phyloP scores from a whole-genome alignment of 2,113 vertebrate genomes.

The Aspidoscelis tigris region DNA sequence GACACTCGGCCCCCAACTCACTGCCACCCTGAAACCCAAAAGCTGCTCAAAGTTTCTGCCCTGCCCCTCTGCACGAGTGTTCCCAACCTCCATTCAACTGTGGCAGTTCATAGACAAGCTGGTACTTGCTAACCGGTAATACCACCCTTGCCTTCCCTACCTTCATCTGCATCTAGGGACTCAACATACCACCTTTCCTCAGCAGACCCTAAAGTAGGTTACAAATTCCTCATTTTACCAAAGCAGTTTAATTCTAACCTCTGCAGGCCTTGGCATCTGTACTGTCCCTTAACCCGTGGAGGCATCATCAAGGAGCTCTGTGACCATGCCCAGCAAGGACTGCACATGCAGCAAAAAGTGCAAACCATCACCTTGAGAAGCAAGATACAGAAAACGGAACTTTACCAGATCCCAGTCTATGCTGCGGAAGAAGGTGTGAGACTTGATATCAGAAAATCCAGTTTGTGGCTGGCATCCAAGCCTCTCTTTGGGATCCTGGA shows the following conservation, averaged over 20 bases:
- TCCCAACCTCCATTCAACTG: too few species aligned
- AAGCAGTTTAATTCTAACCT: neutral
- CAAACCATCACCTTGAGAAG: neutral
- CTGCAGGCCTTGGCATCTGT: neutral
- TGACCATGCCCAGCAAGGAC: fast-evolving
- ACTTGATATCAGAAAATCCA: slow-evolving; percentile 95
- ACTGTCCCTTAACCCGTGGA: neutral
- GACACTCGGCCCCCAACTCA: too few species aligned
- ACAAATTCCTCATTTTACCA: too few species aligned
- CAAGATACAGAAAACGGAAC: neutral
- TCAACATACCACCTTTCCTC: too few species aligned
- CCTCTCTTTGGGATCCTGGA: slow-evolving; percentile 96
- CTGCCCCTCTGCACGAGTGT: too few species aligned
- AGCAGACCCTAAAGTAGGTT: too few species aligned
- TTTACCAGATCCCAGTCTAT: slow-evolving; percentile 99
- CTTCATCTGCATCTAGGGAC: too few species aligned
- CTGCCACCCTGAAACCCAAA: too few species aligned
- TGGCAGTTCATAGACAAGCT: too few species aligned
- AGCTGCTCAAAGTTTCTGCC: too few species aligned
- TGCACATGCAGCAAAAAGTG: fast-evolving
- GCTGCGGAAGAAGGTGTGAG: slow-evolving; percentile 97
- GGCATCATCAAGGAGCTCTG: neutral
- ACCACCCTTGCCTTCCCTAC: too few species aligned
- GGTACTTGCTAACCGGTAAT: too few species aligned
- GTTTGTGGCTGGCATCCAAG: slow-evolving; percentile 95